phyloP scores from a whole-genome alignment of 2,113 vertebrate species.

The Perca flavescens region DNA sequence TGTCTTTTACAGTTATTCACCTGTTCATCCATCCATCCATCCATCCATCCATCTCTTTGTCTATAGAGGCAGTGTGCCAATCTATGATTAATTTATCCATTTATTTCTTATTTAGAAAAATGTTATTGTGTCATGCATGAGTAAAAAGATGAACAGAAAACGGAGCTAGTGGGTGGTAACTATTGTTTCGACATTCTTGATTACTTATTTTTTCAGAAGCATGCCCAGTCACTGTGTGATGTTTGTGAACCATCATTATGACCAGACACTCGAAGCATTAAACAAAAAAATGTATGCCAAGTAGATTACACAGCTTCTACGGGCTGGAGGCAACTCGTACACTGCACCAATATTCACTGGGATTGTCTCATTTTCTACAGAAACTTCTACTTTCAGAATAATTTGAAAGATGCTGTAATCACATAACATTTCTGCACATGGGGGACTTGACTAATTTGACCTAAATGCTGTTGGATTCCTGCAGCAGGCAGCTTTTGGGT shows the following conservation, averaged over 20 bases:
- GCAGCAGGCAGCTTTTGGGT: constrained; percentile 7
- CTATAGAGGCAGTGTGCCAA: background rate
- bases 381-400: constrained; percentile 5
- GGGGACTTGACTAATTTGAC: constrained; percentile 9
- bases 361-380: constrained; percentile 25
- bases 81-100: background rate
- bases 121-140: constrained; percentile 8
- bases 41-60: background rate
- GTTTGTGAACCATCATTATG: constrained; percentile 7
- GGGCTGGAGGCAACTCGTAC: constrained; percentile 29
- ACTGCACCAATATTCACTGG: constrained; percentile 25
- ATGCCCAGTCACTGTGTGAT: constrained; percentile 1
- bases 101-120: background rate
- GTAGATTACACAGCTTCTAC: constrained; percentile 28
- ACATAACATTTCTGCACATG: constrained; percentile 18
- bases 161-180: background rate
- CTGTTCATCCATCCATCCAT: background rate
- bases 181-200: constrained; percentile 5
- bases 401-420: constrained; percentile 40
- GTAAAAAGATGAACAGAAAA: background rate
- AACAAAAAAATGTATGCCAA: constrained; percentile 34
- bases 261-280: constrained; percentile 20
- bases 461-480: constrained; percentile 14
- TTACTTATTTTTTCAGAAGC: background rate
- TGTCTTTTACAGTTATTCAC: constrained; percentile 25